These are phyloP conservation scores for Leptodactylus fuscus DNA, from an alignment of 2,113 vertebrate species.

Conservation along the genomic window DNA sequence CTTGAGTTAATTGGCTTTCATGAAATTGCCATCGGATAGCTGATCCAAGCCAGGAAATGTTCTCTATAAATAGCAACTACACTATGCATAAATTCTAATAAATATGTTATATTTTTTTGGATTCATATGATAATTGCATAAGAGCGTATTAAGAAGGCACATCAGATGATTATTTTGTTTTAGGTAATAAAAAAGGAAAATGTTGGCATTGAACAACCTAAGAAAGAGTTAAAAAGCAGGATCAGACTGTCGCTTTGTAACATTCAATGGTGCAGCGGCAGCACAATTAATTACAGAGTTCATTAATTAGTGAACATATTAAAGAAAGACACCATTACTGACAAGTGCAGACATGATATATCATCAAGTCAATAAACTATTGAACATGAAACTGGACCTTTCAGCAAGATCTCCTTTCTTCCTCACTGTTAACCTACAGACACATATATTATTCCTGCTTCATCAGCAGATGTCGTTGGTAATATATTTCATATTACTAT, in stretches of 20 bases:
- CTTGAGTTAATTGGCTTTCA: no score
- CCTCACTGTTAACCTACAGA: constrained; percentile 62
- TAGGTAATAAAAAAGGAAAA: background rate
- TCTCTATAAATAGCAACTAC: no score
- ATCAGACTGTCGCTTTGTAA: constrained; percentile 48
- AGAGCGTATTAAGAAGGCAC: background rate
- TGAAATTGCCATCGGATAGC: no score
- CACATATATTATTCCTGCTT: constrained; percentile 69
- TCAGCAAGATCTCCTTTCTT: constrained; percentile 61
- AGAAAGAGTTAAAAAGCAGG: constrained; percentile 32
- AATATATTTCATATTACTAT: constrained; percentile 71
- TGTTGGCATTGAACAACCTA: background rate
- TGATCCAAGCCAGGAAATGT: no score
- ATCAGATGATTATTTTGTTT: background rate
- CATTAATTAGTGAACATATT: constrained; percentile 75
- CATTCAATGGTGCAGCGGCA: constrained; percentile 41
- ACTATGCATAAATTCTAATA: no score
- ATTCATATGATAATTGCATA: background rate
- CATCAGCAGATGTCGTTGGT: constrained; percentile 67
- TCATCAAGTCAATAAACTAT: constrained; percentile 70
- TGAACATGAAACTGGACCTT: constrained; percentile 71
- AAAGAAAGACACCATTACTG: constrained; percentile 69
- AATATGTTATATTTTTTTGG: background rate
- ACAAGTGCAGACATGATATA: constrained; percentile 67
- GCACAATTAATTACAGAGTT: constrained; percentile 70